Conservation (phyloP, 2,888 invertebrate genomes). For the Philereme transversata region DNA sequence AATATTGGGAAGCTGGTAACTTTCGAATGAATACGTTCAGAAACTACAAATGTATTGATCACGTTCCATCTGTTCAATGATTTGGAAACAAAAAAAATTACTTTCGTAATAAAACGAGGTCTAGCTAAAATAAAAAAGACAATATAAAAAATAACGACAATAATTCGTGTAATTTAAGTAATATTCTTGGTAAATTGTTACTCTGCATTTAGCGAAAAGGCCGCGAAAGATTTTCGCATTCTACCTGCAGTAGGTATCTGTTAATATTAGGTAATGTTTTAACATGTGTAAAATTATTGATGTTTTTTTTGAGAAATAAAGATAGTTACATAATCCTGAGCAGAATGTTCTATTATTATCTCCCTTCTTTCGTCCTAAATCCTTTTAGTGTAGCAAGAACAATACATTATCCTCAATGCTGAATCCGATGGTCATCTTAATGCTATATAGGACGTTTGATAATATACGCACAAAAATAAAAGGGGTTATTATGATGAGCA, state of each 20-base stretch:
- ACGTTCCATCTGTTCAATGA: too few species aligned
- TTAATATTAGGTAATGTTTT: conserved; percentile 45
- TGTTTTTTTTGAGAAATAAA: conserved; percentile 79
- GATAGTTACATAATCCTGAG: conserved; percentile 80
- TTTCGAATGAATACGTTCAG: conserved; percentile 6
- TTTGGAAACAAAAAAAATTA: background rate
- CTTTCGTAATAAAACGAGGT: too few species aligned
- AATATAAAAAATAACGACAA: conserved; percentile 4
- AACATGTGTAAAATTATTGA: conserved; percentile 75
- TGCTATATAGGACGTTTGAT: too few species aligned
- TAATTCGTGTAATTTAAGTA: conserved; percentile 4
- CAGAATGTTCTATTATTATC: conserved; percentile 66
- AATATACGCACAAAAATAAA: too few species aligned
- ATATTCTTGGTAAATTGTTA: background rate
- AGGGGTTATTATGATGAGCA: too few species aligned
- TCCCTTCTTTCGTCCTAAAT: background rate
- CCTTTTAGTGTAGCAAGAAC: too few species aligned
- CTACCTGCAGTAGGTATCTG: conserved; percentile 18
- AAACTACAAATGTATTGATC: background rate
- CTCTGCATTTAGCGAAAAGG: conserved; percentile 7
- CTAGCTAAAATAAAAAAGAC: background rate
- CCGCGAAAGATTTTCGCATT: conserved; percentile 5
- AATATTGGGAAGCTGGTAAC: conserved; percentile 22
- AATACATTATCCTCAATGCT: too few species aligned
- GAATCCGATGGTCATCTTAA: too few species aligned